phyloP scores from a whole-genome alignment of 2,113 vertebrate genomes.

The Pelecanoides urinatrix region DNA sequence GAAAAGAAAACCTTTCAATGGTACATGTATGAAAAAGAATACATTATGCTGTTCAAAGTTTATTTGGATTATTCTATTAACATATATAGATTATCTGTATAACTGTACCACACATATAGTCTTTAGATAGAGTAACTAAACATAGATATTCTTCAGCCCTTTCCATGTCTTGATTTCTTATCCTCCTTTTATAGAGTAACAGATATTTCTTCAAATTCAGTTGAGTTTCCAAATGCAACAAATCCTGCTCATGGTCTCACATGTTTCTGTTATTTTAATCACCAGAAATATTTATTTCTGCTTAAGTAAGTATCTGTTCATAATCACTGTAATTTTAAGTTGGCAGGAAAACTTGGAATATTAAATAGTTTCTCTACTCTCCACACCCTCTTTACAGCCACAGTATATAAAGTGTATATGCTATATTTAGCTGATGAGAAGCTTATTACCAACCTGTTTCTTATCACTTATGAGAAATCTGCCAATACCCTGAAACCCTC shows the following conservation, averaged over 20 bases:
- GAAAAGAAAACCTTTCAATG: background rate
- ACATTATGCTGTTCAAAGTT: background rate
- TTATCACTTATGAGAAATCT: conserved; percentile 21
- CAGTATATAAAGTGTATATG: background rate
- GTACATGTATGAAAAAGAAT: background rate
- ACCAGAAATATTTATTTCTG: conserved; percentile 12
- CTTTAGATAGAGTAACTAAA: background rate
- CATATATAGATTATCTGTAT: background rate
- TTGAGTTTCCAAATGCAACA: background rate
- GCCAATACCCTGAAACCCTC: background rate
- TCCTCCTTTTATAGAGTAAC: background rate
- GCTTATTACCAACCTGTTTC: background rate
- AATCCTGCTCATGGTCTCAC: background rate
- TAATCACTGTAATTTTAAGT: background rate
- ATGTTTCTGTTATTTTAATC: background rate
- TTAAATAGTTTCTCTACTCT: background rate
- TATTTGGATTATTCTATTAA: background rate
- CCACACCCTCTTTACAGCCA: background rate
- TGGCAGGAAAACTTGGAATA: conserved; percentile 18
- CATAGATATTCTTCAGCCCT: background rate
- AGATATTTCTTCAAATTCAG: background rate
- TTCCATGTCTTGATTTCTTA: background rate
- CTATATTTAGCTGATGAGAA: conserved; percentile 6
- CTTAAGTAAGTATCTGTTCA: background rate
- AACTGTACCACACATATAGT: background rate